Percentiles rank a stretch among this genome's conserved stretches.
Conservation (phyloP, 2,797 vertebrate species). For the Sylvilagus floridanus region DNA sequence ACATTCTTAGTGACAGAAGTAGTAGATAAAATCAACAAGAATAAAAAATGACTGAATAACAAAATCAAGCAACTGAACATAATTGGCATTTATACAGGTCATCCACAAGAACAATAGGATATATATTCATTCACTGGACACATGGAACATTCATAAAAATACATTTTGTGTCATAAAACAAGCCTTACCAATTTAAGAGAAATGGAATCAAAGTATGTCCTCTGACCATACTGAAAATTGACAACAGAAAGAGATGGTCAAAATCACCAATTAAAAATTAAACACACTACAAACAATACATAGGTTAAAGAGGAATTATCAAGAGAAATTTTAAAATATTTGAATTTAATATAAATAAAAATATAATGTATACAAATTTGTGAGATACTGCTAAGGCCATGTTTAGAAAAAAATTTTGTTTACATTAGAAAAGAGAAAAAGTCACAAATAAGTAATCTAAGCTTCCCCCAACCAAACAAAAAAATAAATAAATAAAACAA, state of each 20-base stretch:
- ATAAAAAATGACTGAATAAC: neutral
- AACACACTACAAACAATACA: neutral
- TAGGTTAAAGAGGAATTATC: neutral
- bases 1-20: neutral
- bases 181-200: neutral
- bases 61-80: neutral
- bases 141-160: neutral
- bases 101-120: neutral
- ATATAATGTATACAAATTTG: neutral
- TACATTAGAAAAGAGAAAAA: neutral
- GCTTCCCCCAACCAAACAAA: neutral
- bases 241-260: neutral
- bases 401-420: neutral
- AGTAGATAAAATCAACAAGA: conserved; percentile 20
- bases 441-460: neutral
- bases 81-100: neutral
- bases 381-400: neutral
- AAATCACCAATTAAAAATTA: neutral
- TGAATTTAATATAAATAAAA: neutral
- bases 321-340: neutral
- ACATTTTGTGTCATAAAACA: neutral
- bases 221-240: neutral
- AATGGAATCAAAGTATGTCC: neutral
- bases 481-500: neutral
- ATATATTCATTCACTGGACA: neutral